These are phyloP conservation scores for Pangasianodon gigas DNA, from an alignment of 2,113 vertebrate genomes.

Conservation along the genomic window DNA sequence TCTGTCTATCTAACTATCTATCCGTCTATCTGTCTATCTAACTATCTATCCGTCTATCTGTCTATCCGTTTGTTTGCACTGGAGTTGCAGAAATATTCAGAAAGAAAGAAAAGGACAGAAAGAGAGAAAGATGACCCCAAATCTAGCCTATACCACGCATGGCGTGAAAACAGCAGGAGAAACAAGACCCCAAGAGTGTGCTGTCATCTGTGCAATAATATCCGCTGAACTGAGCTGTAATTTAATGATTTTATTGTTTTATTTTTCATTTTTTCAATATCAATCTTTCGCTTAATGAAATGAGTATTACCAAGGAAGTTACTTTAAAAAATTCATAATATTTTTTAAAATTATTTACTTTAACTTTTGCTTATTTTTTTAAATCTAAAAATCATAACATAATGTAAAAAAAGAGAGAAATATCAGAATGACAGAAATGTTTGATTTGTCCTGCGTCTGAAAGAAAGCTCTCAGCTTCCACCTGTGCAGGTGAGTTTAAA, in stretches of 20 bases:
- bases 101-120: not conserved
- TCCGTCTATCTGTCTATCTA: not conserved
- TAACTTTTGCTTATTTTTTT: not conserved
- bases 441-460: not conserved
- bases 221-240: not conserved
- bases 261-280: not conserved
- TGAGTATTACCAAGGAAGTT: not conserved
- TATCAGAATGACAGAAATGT: not conserved
- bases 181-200: not conserved
- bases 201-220: not conserved
- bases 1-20: not conserved
- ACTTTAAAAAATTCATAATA: not conserved
- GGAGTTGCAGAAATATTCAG: not conserved
- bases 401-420: not conserved
- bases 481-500: constrained; percentile 84
- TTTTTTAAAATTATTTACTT: not conserved
- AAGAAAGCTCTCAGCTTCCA: constrained; percentile 63
- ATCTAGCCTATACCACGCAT: not conserved
- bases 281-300: not conserved
- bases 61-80: not conserved
- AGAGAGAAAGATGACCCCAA: not conserved
- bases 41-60: not conserved
- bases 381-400: not conserved
- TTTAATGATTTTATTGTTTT: not conserved
- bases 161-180: not conserved